Conservation (phyloP, 1,140 invertebrate genomes). For the Drosophila sproati region DNA sequence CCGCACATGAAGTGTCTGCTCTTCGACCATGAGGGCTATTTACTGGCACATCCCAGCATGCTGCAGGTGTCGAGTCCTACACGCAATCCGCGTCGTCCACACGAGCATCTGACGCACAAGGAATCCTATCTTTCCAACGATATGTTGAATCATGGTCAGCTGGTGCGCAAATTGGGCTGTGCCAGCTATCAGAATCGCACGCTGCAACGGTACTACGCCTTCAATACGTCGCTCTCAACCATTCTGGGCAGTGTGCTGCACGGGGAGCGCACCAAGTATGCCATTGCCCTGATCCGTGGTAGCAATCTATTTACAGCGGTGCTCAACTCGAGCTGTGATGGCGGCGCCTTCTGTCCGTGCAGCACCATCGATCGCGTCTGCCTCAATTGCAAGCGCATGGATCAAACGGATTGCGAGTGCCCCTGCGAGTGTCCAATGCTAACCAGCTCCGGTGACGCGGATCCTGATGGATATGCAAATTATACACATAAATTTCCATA, state of each 20-base stretch:
- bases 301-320: conserved; percentile 96
- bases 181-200: conserved; percentile 91
- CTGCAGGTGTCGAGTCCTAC: conserved; percentile 86
- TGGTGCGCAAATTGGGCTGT: conserved; percentile 93
- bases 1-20: conserved; percentile 93
- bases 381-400: conserved; percentile 96
- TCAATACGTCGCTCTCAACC: conserved; percentile 91
- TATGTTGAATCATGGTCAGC: conserved; percentile 92
- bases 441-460: conserved; percentile 49
- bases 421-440: conserved; percentile 95
- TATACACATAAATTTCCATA: conserved; percentile 77
- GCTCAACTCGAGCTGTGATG: conserved; percentile 91
- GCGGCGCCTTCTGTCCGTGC: conserved; percentile 95
- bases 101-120: conserved; percentile 93
- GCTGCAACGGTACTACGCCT: conserved; percentile 91
- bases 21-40: conserved; percentile 95
- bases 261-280: conserved; percentile 95
- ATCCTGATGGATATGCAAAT: conserved; percentile 62
- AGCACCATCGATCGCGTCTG: conserved; percentile 95
- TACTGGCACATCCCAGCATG: conserved; percentile 94
- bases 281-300: conserved; percentile 91
- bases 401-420: conserved; percentile 97
- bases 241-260: conserved; percentile 93
- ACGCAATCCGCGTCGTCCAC: conserved; percentile 87
- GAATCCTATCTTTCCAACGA: conserved; percentile 95